Evolutionary conservation across 2,113 vertebrate genomes (phyloP), one percentile per base, ranked within the genome.

Genomic region (Irena cyanogastra): DNA sequence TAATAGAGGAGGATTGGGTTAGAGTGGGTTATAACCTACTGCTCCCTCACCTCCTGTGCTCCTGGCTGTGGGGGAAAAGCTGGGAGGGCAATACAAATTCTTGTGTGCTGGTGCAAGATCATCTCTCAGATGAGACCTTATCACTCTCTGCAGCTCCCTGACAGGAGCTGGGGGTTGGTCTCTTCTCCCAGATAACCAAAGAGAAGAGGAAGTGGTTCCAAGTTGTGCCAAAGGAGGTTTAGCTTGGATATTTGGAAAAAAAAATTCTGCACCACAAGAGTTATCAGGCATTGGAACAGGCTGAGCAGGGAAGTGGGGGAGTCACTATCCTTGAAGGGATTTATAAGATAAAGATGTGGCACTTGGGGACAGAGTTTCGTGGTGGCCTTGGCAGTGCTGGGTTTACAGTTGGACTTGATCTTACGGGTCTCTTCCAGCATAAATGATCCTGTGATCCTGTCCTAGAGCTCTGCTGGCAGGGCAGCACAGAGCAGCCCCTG

Each of bases 351-450:
- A 18, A 28, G 37, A 18, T 75, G 41, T 61, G 54, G 24, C 61
- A 26, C 23, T 4, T 74, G 45, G 33, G 60, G 33, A 30, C 11
- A n/a, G 22, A 24, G 21, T 35, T 47, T 47, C 54, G 24, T 22
- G 52, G 39, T n/a, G 24, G 54, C 21, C 41, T 68, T 68, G 70
- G n/a, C 39, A 60, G 37, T 33, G 27, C 78, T 61, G 45, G 14
- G 15, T 68, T 54, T 47, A 27, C 4, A 22, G 16, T 0, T 60
- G 53, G 28, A 13, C 39, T n/a, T 31, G n/a, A 35, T 42, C 35
- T 47, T 28, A 7, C 0, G 4, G 10, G 3, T 41, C 21, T 54
- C 50, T 68, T 35, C 53, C 61, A 45, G 2, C 45, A 16, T 18
- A 22, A 41, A 26, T 60, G 39, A 10, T 30, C 20, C n/a, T 30